Evolutionary conservation across 2,113 vertebrate genomes (phyloP), one percentile per base, ranked within the genome.

Genomic region (Xerus inauris): DNA sequence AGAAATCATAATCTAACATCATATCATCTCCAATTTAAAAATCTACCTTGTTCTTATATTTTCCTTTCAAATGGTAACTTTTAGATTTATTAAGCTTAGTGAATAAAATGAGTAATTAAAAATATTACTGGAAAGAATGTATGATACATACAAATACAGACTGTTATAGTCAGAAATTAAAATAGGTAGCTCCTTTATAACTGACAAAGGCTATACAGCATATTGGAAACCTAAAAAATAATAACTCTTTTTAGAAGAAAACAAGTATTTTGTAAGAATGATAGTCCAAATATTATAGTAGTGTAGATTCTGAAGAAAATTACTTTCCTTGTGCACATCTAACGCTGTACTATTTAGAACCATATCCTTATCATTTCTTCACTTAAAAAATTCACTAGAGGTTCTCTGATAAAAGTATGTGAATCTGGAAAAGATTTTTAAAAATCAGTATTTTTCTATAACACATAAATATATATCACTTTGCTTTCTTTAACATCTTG

Each of bases 1-100:
- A 97, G 94, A 98, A 98, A 97, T 80, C 76, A 93, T 17, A 96
- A 98, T 69, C 90, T 97, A 98, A 98, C 90, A 97, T 97, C 97
- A 97, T 87, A 95, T 69, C 94, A 96, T 97, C 54, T 97, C 97
- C 94, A 96, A 97, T 88, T 95, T 75, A 77, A 69, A 96, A 97
- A 93, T 92, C 75, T 79, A 96, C 67, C 77, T 92, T 86, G 87
- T 65, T 57, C 72, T 89, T 83, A 88, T 75, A 88, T 82, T 82
- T 88, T 85, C 93, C 38, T 93, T 97, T 96, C 73, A 77, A 91
- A 95, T 30, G 81, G 14, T 82, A 87, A 95, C 51, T 84, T 87
- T 94, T 92, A 94, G 79, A 94, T 97, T 95, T 77, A 89, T 90
- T 82, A 97, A 75, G 40, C 1, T 96, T 86, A 98, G 59, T 38